A percentile compares a stretch with the other conserved stretches of the same genome.
phyloP scores from a whole-genome alignment of 2,113 vertebrate genomes.

The Strigops habroptila region DNA sequence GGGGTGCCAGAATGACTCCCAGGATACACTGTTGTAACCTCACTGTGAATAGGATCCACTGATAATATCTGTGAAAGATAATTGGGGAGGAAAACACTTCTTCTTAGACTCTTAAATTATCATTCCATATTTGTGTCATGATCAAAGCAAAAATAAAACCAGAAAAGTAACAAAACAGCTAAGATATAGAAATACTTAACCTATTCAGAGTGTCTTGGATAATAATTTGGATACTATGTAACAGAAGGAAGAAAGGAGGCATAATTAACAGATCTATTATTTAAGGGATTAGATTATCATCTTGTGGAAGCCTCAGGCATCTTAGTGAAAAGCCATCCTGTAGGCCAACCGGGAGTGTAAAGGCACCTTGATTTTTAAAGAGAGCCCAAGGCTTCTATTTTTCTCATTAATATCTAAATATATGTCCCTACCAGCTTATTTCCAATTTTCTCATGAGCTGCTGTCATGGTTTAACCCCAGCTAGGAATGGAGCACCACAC shows the following conservation, averaged over 20 bases:
- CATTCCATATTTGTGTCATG: not conserved
- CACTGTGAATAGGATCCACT: not conserved
- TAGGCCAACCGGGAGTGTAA: not conserved
- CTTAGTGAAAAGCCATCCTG: not conserved
- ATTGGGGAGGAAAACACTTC: not conserved
- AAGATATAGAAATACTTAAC: not conserved
- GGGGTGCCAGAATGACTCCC: not conserved
- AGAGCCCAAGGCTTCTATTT: not conserved
- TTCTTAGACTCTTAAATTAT: not conserved
- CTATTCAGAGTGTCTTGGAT: not conserved
- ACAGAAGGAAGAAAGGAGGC: not conserved
- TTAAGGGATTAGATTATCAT: not conserved
- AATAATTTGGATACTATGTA: not conserved
- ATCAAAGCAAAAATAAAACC: not conserved
- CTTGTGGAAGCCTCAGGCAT: not conserved
- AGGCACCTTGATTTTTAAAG: not conserved
- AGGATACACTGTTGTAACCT: not conserved
- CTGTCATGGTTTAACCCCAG: not conserved
- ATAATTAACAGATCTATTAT: not conserved
- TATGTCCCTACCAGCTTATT: not conserved
- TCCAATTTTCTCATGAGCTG: not conserved
- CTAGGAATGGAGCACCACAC: accelerated
- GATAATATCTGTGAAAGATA: not conserved
- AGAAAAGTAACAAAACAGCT: not conserved
- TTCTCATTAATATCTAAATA: not conserved